These are phyloP conservation scores for Sylvietta virens DNA, from an alignment of 2,113 vertebrate genomes.

Conservation along the genomic window DNA sequence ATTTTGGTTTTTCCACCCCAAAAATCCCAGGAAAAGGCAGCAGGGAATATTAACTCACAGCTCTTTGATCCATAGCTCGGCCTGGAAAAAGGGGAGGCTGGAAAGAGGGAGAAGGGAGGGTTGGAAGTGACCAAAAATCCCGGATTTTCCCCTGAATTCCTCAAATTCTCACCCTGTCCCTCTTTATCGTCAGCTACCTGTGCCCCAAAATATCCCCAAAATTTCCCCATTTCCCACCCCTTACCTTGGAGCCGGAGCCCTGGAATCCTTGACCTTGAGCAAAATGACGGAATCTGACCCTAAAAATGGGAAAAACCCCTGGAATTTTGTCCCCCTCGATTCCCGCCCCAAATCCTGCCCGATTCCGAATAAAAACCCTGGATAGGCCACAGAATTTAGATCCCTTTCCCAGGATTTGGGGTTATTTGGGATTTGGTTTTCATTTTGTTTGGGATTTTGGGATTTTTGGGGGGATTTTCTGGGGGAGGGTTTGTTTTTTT, in stretches of 20 bases:
- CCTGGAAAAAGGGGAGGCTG: conserved; percentile 86
- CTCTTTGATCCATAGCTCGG: conserved; percentile 96
- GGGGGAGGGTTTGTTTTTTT: not conserved
- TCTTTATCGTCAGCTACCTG: not conserved
- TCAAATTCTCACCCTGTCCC: not conserved
- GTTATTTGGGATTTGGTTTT: not conserved
- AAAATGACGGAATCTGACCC: conserved; percentile 90
- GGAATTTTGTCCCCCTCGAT: fast-evolving
- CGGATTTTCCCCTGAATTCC: fast-evolving
- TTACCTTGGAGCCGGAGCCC: conserved; percentile 81
- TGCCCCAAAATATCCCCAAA: not conserved
- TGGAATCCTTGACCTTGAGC: conserved; percentile 84
- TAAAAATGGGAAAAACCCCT: conserved; percentile 43
- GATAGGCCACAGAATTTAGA: fast-evolving
- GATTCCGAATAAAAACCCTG: fast-evolving
- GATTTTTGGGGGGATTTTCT: too few species aligned
- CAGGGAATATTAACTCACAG: conserved; percentile 78
- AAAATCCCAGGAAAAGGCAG: not conserved
- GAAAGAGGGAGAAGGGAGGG: not conserved
- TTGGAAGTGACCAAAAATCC: not conserved
- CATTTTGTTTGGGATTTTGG: too few species aligned
- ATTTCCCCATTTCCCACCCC: not conserved
- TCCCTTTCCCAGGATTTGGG: too few species aligned
- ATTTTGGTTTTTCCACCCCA: not conserved
- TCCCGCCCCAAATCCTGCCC: fast-evolving